Evolutionary conservation across 2,888 invertebrate species (phyloP).

Genomic region (Pristionchus fissidentatus): DNA sequence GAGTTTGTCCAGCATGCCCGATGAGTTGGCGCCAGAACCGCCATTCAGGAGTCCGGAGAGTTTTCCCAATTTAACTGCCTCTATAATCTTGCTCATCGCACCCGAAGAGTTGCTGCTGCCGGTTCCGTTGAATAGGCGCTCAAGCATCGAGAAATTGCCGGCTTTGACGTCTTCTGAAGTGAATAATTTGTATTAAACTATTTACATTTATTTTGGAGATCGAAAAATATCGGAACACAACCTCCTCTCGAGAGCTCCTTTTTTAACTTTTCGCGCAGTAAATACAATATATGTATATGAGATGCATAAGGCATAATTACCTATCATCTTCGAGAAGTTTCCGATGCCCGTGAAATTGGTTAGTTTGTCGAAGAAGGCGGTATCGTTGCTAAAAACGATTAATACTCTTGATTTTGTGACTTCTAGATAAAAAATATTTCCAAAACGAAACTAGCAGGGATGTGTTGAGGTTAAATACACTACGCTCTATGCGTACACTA

Average conservation of each 20-base stretch:
- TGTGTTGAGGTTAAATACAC: too few relatives aligned
- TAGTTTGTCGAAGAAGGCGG: neutral
- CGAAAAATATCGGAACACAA: too few relatives aligned
- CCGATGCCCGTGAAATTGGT: neutral
- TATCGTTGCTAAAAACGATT: neutral
- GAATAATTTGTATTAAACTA: too few relatives aligned
- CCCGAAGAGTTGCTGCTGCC: neutral
- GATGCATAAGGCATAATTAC: too few relatives aligned
- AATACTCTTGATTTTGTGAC: too few relatives aligned
- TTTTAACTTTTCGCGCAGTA: too few relatives aligned
- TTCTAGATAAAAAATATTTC: too few relatives aligned
- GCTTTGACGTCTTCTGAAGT: neutral
- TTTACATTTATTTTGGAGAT: too few relatives aligned
- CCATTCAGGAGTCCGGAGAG: neutral
- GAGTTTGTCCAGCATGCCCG: neutral
- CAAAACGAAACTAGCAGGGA: too few relatives aligned
- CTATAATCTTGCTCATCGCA: constrained; percentile 3
- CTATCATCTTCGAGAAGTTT: neutral
- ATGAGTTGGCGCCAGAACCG: neutral
- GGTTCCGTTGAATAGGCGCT: neutral
- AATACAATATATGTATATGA: too few relatives aligned
- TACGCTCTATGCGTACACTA: too few relatives aligned
- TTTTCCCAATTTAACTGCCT: neutral
- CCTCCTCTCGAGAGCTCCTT: too few relatives aligned
- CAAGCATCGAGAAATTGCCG: neutral